Base-by-base conservation (phyloP, 1,140 invertebrate species). In the Listronotus bonariensis region DNA sequence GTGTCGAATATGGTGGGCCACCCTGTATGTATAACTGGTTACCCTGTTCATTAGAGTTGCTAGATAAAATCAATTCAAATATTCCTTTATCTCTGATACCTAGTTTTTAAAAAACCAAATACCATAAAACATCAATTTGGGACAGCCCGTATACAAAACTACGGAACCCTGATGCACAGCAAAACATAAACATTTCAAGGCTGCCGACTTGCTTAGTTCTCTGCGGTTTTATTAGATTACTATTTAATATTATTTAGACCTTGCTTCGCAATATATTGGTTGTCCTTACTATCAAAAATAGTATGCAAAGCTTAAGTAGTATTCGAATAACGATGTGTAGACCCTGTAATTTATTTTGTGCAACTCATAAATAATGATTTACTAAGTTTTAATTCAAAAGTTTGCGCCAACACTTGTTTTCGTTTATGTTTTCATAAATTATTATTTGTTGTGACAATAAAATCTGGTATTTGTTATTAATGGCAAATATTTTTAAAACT, bases 151-250 rank as follows among this genome's bases (percentile, higher is more conserved):
- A 18, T 43, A 43, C 14, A 14, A 45, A 45, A 48, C 6, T 20
- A 48, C 15, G 45, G 45, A 48, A 48, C 45, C 45, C 45, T 48
- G 45, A 48, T 48, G 45, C 45, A 48, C 45, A 48, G 45, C 12
- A 48, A 18, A 48, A 48, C 45, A 26, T 48, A 48, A 48, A 48
- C 18, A 48, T 26, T 48, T 48, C 45, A 48, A 48, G 45, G 45
- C 18, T 48, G 31, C 34, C 49, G 14, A n/a, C 12, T 36, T 34
- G 51, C 51, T n/a, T 53, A 53, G 51, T 53, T 53, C n/a, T 34
- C 8, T 51, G 51, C 32, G 51, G 51, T 53, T 53, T 51, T 53
- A 53, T 53, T 53, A 53, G 51, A 53, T 53, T 53, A 53, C 51
- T 36, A 53, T 53, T 53, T 34, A 36, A 53, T 53, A 36, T 26